A percentile compares a stretch with the other conserved stretches of the same genome.
Conservation (phyloP, 2,113 vertebrate species). For the Sinocyclocheilus anophthalmus region DNA sequence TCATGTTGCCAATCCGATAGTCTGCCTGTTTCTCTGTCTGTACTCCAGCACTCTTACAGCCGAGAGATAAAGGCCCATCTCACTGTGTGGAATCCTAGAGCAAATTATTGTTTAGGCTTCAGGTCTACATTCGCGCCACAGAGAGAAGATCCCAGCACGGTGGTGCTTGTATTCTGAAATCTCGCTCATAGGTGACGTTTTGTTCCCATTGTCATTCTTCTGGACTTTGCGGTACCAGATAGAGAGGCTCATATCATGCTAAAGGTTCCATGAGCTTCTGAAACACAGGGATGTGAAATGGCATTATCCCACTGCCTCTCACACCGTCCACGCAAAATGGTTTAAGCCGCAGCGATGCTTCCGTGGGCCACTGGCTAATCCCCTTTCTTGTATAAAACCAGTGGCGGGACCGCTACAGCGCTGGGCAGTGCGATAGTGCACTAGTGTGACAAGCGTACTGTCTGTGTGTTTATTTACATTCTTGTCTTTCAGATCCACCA, state of each 20-base stretch:
- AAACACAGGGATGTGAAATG: conserved; percentile 71
- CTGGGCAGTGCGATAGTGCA: conserved; percentile 75
- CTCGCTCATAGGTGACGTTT: conserved; percentile 22
- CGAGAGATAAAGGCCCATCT: too few species aligned
- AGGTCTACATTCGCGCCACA: conserved; percentile 64
- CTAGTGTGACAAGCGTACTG: conserved; percentile 58
- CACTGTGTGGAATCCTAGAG: conserved; percentile 17
- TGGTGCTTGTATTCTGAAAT: not conserved
- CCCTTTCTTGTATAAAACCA: conserved; percentile 70
- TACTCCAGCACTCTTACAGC: too few species aligned
- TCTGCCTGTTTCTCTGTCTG: too few species aligned
- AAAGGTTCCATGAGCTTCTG: conserved; percentile 52
- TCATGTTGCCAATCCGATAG: too few species aligned
- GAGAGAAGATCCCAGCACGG: too few species aligned
- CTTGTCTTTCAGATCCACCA: conserved; percentile 52
- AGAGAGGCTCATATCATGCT: conserved; percentile 66
- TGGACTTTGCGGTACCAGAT: conserved; percentile 43
- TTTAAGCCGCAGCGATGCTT: conserved; percentile 63
- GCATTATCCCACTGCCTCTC: conserved; percentile 74
- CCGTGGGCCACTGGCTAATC: conserved; percentile 75
- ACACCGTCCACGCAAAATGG: conserved; percentile 67
- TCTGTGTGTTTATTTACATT: conserved; percentile 54
- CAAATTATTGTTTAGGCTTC: not conserved
- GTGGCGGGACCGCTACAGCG: conserved; percentile 66
- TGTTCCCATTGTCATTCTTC: conserved; percentile 48